Percentiles rank a stretch among this genome's conserved stretches.
Evolutionary conservation across 2,113 vertebrate genomes (phyloP).

Genomic region (Scophthalmus maximus): DNA sequence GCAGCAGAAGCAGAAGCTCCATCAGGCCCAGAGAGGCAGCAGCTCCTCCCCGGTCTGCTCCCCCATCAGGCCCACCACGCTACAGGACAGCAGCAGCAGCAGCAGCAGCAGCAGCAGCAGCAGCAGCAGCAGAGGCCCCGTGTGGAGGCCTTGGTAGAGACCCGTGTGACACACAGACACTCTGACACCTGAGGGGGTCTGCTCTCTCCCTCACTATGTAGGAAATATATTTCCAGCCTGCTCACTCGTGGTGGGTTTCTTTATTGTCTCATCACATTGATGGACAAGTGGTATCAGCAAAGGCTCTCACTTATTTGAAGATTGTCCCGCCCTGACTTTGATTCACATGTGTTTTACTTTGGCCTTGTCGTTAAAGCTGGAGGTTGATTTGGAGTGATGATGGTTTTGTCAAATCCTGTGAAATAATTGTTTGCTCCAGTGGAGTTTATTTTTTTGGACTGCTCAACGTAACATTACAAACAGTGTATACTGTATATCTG

Average conservation of each 20-base stretch:
- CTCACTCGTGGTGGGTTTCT: constrained; percentile 44
- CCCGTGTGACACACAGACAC: constrained; percentile 28
- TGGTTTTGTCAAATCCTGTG: constrained; percentile 63
- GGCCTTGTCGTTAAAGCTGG: constrained; percentile 57
- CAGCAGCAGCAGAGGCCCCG: constrained; percentile 67
- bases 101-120: constrained; percentile 24
- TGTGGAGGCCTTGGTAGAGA: constrained; percentile 92
- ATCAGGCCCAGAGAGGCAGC: constrained; percentile 48
- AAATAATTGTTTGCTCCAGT: constrained; percentile 79
- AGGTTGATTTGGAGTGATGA: constrained; percentile 59
- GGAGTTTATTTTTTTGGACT: constrained; percentile 76
- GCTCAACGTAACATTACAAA: constrained; percentile 55
- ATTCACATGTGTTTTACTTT: constrained; percentile 43
- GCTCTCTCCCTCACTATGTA: constrained; percentile 69
- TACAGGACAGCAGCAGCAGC: constrained; percentile 75
- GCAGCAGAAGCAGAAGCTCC: constrained; percentile 59
- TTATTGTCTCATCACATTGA: constrained; percentile 82
- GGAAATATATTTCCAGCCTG: constrained; percentile 78
- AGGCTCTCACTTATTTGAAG: constrained; percentile 55
- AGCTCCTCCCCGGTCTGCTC: constrained; percentile 47
- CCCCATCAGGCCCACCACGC: constrained; percentile 41
- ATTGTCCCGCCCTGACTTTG: constrained; percentile 57
- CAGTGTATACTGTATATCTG: constrained; percentile 30
- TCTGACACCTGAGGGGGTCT: constrained; percentile 57
- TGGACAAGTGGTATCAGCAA: constrained; percentile 71